Conservation (phyloP, 2,113 vertebrate species). For the Coracopsis vasa region DNA sequence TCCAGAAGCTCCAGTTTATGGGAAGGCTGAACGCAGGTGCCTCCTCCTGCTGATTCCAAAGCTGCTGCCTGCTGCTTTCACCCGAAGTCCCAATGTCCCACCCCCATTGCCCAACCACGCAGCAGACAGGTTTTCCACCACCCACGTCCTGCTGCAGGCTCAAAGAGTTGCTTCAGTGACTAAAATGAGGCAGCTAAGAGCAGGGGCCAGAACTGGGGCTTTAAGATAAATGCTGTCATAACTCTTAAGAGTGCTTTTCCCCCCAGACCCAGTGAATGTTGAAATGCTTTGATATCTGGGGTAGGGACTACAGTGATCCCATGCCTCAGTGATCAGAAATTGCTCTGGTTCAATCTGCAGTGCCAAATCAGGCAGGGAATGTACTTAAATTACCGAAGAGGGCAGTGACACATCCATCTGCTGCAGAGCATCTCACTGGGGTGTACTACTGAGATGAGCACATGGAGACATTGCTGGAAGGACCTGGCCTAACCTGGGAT, state of each 20-base stretch:
- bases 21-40: neutral
- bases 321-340: neutral
- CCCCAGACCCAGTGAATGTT: neutral
- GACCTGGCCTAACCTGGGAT: neutral
- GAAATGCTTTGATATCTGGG: neutral
- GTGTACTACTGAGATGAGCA: neutral
- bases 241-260: neutral
- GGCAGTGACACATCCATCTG: neutral
- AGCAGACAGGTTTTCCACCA: neutral
- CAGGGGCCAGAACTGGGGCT: neutral
- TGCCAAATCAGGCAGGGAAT: neutral
- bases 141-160: neutral
- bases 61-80: neutral
- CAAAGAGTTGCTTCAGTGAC: neutral
- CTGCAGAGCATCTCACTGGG: neutral
- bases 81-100: rapidly evolving
- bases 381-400: neutral
- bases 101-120: neutral
- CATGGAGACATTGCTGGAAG: neutral
- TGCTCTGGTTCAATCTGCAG: neutral
- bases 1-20: neutral
- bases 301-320: neutral
- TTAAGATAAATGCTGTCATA: neutral
- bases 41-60: neutral
- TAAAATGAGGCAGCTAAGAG: neutral